Evolutionary conservation across 1,140 invertebrate species (phyloP).

Genomic region (Drosophila quadrilineata): DNA sequence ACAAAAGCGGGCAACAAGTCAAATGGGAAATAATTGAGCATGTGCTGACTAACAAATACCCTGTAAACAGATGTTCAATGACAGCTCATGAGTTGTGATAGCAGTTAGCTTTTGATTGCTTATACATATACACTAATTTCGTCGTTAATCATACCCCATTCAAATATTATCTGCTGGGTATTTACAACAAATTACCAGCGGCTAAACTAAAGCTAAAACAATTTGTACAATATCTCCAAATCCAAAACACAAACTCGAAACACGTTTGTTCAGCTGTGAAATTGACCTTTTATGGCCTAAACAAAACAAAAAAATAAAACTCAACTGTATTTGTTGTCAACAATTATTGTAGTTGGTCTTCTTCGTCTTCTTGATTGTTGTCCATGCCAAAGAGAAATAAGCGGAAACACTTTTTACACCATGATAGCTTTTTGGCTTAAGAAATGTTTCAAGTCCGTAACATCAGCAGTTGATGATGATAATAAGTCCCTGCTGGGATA

Average conservation of each 20-base stretch:
- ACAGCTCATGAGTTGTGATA: background rate
- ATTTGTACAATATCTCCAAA: constrained; percentile 9
- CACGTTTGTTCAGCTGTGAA: constrained; percentile 75
- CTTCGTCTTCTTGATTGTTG: constrained; percentile 7
- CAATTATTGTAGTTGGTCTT: constrained; percentile 6
- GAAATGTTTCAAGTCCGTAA: constrained; percentile 9
- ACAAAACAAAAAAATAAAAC: too few relatives aligned
- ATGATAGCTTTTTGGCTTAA: constrained; percentile 44
- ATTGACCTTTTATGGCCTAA: constrained; percentile 71
- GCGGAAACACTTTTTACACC: constrained; percentile 64
- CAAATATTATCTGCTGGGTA: background rate
- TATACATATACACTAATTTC: background rate
- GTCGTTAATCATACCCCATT: background rate
- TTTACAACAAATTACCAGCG: constrained; percentile 30
- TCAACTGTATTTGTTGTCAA: constrained; percentile 1
- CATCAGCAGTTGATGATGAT: too few relatives aligned
- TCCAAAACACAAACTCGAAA: constrained; percentile 37
- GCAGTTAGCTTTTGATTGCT: background rate
- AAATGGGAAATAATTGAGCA: background rate
- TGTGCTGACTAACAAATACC: background rate
- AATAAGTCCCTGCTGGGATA: constrained; percentile 12
- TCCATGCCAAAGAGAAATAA: constrained; percentile 40
- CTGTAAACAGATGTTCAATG: background rate
- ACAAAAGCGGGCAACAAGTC: background rate
- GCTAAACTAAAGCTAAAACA: constrained; percentile 36